Percentiles rank a stretch among this genome's conserved stretches.
Conservation (phyloP, 2,797 vertebrate species). For the Apodemus agrarius region DNA sequence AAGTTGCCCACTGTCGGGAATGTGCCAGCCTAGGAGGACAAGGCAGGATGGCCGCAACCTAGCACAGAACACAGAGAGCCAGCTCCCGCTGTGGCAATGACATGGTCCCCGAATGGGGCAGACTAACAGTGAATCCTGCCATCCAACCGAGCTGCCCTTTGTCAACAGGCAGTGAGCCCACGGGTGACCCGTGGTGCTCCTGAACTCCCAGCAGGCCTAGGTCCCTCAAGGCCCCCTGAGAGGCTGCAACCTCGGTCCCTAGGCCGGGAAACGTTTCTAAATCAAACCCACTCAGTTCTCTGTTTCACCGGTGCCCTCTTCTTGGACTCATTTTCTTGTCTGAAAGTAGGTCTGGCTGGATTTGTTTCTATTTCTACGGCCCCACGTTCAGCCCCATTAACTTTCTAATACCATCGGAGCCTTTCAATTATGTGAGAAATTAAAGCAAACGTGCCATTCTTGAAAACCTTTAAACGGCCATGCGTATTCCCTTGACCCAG, state of each 20-base stretch:
- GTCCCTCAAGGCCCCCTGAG: background rate
- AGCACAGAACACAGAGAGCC: background rate
- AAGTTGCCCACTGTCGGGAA: background rate
- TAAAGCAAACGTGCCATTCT: slow-evolving; percentile 60
- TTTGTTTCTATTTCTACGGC: slow-evolving; percentile 40
- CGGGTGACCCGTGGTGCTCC: background rate
- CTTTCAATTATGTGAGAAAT: slow-evolving; percentile 63
- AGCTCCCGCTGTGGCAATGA: background rate
- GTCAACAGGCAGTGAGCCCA: background rate
- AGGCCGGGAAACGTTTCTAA: background rate
- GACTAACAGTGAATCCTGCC: background rate
- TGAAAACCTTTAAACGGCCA: slow-evolving; percentile 54
- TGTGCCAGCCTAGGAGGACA: background rate
- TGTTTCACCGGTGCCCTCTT: slow-evolving; percentile 16
- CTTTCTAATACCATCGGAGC: slow-evolving; percentile 31
- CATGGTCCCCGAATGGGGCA: background rate
- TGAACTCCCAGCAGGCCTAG: background rate
- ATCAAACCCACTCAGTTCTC: background rate
- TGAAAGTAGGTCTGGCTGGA: slow-evolving; percentile 59
- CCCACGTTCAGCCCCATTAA: background rate
- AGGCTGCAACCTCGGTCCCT: background rate
- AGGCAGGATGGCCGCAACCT: background rate
- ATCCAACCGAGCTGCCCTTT: background rate
- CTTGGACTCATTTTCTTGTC: slow-evolving; percentile 12
- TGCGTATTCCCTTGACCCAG: slow-evolving; percentile 51